Percentiles rank a stretch among this genome's conserved stretches.
phyloP scores from a whole-genome alignment of 2,797 vertebrate genomes.

The Lepilemur septentrionalis region DNA sequence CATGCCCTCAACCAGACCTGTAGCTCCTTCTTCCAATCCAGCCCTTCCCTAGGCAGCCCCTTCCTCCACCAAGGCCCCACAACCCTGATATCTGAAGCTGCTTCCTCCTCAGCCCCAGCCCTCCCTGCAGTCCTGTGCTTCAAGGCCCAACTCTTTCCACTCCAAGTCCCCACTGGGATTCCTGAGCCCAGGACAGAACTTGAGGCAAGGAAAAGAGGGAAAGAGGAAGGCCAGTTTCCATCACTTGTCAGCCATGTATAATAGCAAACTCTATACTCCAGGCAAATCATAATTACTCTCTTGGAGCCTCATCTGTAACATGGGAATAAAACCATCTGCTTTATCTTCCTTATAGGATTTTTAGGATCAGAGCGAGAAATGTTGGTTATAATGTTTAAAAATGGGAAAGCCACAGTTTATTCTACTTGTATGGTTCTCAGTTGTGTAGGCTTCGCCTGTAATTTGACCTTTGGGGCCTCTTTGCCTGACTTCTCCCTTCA shows the following conservation, averaged over 20 bases:
- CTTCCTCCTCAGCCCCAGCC: neutral
- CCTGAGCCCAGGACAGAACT: neutral
- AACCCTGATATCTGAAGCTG: neutral
- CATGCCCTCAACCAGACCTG: neutral
- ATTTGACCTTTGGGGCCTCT: neutral
- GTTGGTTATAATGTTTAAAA: conserved; percentile 12
- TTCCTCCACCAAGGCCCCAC: neutral
- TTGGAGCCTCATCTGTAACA: neutral
- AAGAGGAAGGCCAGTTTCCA: neutral
- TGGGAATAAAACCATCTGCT: neutral
- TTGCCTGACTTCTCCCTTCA: neutral
- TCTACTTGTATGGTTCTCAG: neutral
- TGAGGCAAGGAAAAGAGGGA: neutral
- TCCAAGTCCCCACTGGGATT: neutral
- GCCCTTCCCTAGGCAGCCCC: neutral
- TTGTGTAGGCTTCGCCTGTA: neutral
- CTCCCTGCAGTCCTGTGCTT: neutral
- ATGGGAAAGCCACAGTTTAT: neutral
- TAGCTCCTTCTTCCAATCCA: neutral
- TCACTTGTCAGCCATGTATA: neutral
- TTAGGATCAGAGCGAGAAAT: neutral
- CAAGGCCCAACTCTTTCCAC: neutral
- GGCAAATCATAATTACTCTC: neutral
- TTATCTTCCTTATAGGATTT: neutral
- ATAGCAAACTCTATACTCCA: neutral